A percentile compares a stretch with the other conserved stretches of the same genome.
Conservation (phyloP, 1,140 invertebrate genomes). For the Diachasma alloeum region DNA sequence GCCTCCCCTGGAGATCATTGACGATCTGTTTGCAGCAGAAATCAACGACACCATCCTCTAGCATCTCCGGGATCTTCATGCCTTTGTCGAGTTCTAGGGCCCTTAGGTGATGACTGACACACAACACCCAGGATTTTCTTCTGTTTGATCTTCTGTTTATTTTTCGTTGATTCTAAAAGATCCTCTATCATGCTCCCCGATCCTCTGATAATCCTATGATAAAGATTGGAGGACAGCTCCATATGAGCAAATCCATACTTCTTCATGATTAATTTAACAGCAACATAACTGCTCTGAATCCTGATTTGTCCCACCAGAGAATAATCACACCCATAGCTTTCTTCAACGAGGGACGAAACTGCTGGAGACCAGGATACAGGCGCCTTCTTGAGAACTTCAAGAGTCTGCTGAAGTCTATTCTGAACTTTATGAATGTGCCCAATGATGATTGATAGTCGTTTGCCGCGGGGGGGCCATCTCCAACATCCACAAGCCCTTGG, state of each 20-base stretch:
- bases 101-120: slow-evolving; percentile 43
- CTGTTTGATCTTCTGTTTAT: slow-evolving; percentile 39
- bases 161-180: slow-evolving; percentile 50
- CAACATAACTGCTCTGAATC: slow-evolving; percentile 43
- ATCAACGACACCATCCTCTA: slow-evolving; percentile 41
- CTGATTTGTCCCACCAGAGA: slow-evolving; percentile 45
- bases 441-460: slow-evolving; percentile 44
- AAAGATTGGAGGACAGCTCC: slow-evolving; percentile 47
- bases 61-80: slow-evolving; percentile 39
- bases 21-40: slow-evolving; percentile 47
- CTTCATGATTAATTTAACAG: slow-evolving; percentile 51
- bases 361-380: slow-evolving; percentile 53
- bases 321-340: slow-evolving; percentile 43
- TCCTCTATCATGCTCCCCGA: slow-evolving; percentile 43
- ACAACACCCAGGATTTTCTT: slow-evolving; percentile 38
- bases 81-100: slow-evolving; percentile 44
- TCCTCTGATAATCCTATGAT: slow-evolving; percentile 50
- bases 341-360: slow-evolving; percentile 44
- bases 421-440: slow-evolving; percentile 46
- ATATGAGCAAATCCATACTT: slow-evolving; percentile 54
- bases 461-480: slow-evolving; percentile 55
- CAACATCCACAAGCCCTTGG: slow-evolving; percentile 50
- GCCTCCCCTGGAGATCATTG: slow-evolving; percentile 31
- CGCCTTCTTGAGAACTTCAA: slow-evolving; percentile 50
- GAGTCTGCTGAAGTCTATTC: slow-evolving; percentile 47